A percentile compares a stretch with the other conserved stretches of the same genome.
Conservation (phyloP, 2,888 invertebrate genomes). For the Cancer borealis region DNA sequence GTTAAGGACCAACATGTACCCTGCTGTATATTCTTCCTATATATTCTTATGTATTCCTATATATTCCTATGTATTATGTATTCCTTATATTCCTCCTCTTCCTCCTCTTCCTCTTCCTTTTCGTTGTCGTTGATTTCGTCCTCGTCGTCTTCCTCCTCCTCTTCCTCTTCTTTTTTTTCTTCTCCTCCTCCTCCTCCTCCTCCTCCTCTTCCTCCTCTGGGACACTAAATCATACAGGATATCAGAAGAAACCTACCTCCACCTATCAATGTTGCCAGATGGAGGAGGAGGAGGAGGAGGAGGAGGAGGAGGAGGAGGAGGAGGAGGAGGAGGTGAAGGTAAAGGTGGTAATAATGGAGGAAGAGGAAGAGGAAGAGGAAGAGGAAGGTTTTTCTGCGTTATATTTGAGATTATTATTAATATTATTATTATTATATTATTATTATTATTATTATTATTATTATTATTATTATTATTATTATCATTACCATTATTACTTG, state of each 20-base stretch:
- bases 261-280: slow-evolving; percentile 32
- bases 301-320: not conserved
- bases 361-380: not conserved
- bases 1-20: too few species aligned
- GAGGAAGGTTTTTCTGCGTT: not conserved
- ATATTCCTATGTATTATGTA: too few species aligned
- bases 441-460: not conserved
- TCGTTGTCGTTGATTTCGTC: not conserved
- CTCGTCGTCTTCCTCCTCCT: not conserved
- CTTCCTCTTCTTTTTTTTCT: not conserved
- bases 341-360: not conserved
- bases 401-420: not conserved
- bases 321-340: not conserved
- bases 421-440: slow-evolving; percentile 1
- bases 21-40: not conserved
- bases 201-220: slow-evolving; percentile 22
- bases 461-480: not conserved
- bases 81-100: not conserved
- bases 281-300: not conserved
- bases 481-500: not conserved
- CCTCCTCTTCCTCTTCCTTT: not conserved
- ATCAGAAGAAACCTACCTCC: slow-evolving; percentile 28
- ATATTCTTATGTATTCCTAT: not conserved
- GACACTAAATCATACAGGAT: slow-evolving; percentile 34
- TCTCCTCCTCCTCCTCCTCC: not conserved